phyloP scores from a whole-genome alignment of 2,797 vertebrate species.

The Channallabes apus region DNA sequence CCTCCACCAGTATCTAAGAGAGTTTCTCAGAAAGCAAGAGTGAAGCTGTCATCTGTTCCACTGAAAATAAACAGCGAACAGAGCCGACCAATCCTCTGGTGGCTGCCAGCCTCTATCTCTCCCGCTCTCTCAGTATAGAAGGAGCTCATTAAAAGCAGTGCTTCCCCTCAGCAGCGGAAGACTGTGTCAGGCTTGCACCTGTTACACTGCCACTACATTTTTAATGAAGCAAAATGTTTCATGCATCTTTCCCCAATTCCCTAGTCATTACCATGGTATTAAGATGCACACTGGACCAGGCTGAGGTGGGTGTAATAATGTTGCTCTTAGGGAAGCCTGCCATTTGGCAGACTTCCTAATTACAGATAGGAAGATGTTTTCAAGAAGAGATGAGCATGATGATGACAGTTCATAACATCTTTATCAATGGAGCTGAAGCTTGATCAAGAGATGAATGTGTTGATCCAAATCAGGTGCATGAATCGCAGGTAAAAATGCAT shows the following conservation, averaged over 20 bases:
- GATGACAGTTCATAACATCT: conserved; percentile 18
- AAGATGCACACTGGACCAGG: conserved; percentile 54
- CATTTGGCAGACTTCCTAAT: conserved; percentile 34
- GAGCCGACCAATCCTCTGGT: conserved; percentile 47
- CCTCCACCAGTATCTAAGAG: conserved; percentile 26
- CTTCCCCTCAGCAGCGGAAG: conserved; percentile 56
- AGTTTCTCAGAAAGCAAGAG: conserved; percentile 49
- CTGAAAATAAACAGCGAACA: conserved; percentile 56
- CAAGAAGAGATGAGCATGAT: conserved; percentile 16
- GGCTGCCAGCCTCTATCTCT: conserved; percentile 37
- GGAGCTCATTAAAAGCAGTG: conserved; percentile 64
- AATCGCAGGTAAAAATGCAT: conserved; percentile 16
- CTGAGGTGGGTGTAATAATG: conserved; percentile 38
- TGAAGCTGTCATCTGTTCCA: conserved; percentile 55
- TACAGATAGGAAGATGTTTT: conserved; percentile 27
- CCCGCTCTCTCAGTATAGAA: conserved; percentile 46
- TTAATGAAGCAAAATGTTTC: conserved; percentile 68
- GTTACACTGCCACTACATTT: conserved; percentile 66
- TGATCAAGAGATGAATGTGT: conserved; percentile 14
- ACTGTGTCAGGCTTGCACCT: conserved; percentile 64
- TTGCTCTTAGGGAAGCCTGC: conserved; percentile 37
- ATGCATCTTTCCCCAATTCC: conserved; percentile 58
- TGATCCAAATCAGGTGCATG: conserved; percentile 26
- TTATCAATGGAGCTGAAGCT: conserved; percentile 3
- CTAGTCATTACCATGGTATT: conserved; percentile 58